Conservation (phyloP, 2,888 invertebrate species). For the Oscheius onirici region DNA sequence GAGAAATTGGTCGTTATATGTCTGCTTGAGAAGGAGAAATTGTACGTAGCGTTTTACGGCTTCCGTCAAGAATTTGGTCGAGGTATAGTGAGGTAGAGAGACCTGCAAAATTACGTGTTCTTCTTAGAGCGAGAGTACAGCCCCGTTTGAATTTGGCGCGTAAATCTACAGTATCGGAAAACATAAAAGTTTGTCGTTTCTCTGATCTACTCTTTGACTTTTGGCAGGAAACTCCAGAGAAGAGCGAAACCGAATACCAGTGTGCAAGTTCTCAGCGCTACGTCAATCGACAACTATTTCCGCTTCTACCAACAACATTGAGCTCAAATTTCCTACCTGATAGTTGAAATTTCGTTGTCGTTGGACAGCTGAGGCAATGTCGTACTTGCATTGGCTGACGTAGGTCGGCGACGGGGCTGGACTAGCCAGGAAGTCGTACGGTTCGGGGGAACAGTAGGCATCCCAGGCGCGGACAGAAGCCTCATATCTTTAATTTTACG, state of each 20-base stretch:
- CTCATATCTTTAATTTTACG: constrained; percentile 55
- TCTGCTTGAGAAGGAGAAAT: constrained; percentile 73
- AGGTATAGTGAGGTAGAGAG: constrained; percentile 74
- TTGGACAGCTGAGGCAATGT: constrained; percentile 72
- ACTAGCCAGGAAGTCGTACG: constrained; percentile 71
- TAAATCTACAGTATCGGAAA: too few relatives aligned
- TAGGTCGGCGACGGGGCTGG: constrained; percentile 52
- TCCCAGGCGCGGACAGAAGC: constrained; percentile 58
- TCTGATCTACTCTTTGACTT: neutral
- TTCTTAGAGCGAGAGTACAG: too few relatives aligned
- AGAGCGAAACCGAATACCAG: too few relatives aligned
- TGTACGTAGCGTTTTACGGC: constrained; percentile 70
- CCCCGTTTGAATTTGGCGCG: too few relatives aligned
- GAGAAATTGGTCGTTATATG: constrained; percentile 73
- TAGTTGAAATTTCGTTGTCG: constrained; percentile 75
- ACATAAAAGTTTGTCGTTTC: neutral
- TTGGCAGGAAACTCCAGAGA: neutral
- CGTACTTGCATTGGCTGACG: constrained; percentile 70
- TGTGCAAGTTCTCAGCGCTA: too few relatives aligned
- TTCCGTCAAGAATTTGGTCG: constrained; percentile 73
- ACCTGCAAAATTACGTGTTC: constrained; percentile 72
- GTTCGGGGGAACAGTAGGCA: constrained; percentile 59
- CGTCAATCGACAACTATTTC: too few relatives aligned
- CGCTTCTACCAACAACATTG: too few relatives aligned
- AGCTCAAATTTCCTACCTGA: constrained; percentile 67